Percentiles rank a stretch among this genome's conserved stretches.
Evolutionary conservation across 2,113 vertebrate species (phyloP).

Genomic region (Nymphicus hollandicus): DNA sequence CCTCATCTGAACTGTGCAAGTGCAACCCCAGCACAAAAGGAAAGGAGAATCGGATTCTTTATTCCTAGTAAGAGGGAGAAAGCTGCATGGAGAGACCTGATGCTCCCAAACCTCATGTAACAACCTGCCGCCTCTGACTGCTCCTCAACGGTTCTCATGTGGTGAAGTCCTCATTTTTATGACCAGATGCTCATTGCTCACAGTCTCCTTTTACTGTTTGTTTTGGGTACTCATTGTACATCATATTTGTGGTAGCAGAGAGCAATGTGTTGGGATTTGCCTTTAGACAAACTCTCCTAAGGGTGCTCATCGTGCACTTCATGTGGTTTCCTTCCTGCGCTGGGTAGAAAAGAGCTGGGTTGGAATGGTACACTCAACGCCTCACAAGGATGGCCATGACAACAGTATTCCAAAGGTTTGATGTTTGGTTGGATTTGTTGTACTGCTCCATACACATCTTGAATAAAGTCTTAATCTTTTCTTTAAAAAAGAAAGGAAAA

Average conservation of each 20-base stretch:
- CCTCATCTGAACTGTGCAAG: not conserved
- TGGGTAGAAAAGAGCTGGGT: not conserved
- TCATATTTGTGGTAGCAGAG: slow-evolving; percentile 13
- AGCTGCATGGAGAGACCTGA: not conserved
- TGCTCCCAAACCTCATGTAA: not conserved
- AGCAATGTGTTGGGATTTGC: not conserved
- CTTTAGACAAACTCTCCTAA: not conserved
- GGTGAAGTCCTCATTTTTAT: not conserved
- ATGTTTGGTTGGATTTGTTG: slow-evolving; percentile 71
- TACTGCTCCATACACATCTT: slow-evolving; percentile 70
- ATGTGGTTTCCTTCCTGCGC: slow-evolving; percentile 13
- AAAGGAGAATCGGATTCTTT: accelerated
- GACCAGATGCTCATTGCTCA: not conserved
- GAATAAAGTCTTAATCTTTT: slow-evolving; percentile 81
- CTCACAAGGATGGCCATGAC: not conserved
- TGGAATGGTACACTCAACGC: slow-evolving; percentile 3
- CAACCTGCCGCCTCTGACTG: slow-evolving; percentile 12
- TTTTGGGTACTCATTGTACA: not conserved
- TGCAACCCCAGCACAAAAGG: not conserved
- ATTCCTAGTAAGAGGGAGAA: not conserved
- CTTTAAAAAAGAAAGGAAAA: slow-evolving; percentile 50
- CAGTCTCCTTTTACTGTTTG: not conserved
- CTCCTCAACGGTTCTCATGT: not conserved
- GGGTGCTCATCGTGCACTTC: slow-evolving; percentile 18
- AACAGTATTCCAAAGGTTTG: slow-evolving; percentile 69